These are phyloP conservation scores for Acleris emargana DNA, from an alignment of 2,888 invertebrate species.

Conservation along the genomic window DNA sequence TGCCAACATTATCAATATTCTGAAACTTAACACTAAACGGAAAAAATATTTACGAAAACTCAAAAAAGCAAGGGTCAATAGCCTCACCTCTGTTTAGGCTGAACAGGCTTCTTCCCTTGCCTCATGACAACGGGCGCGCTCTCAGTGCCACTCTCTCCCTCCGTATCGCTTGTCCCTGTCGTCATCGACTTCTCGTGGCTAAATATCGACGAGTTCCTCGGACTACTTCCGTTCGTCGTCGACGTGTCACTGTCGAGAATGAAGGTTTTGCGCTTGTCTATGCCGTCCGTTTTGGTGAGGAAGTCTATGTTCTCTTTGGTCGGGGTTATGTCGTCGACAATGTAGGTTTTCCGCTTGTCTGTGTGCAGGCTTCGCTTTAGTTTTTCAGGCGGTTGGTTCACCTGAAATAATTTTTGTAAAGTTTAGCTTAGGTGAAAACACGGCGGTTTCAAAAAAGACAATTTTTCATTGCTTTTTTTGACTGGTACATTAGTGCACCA, in stretches of 20 bases:
- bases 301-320: slow-evolving; percentile 73
- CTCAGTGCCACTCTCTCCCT: slow-evolving; percentile 74
- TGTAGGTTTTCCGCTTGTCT: slow-evolving; percentile 71
- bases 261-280: slow-evolving; percentile 75
- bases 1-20: too few species aligned
- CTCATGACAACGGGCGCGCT: slow-evolving; percentile 71
- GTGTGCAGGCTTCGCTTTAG: slow-evolving; percentile 55
- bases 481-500: too few species aligned
- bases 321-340: slow-evolving; percentile 71
- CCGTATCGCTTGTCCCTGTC: slow-evolving; percentile 72
- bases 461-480: too few species aligned
- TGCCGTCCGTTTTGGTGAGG: slow-evolving; percentile 53
- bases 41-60: too few species aligned
- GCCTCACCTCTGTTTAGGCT: slow-evolving; percentile 66
- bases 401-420: slow-evolving; percentile 49
- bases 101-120: slow-evolving; percentile 57
- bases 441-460: too few species aligned
- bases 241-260: slow-evolving; percentile 79
- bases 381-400: slow-evolving; percentile 64
- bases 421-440: not conserved
- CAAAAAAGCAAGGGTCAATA: too few species aligned
- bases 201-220: slow-evolving; percentile 75
- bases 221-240: slow-evolving; percentile 77
- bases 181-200: slow-evolving; percentile 71
- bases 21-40: too few species aligned